Conservation (phyloP, 2,797 vertebrate genomes). For the Epinephelus coioides region DNA sequence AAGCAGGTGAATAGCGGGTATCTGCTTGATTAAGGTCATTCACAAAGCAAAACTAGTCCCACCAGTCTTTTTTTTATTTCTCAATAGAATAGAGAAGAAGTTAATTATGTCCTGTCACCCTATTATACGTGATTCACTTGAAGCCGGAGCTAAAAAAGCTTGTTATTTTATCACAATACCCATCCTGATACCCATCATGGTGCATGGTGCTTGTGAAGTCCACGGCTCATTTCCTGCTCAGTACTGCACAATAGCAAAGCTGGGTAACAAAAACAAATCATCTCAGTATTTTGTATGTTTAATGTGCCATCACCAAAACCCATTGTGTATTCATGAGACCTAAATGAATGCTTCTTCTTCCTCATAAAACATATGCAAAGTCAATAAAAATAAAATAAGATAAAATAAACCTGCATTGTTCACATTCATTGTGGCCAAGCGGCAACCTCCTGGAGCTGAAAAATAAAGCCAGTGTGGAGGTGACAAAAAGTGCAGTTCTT, state of each 20-base stretch:
- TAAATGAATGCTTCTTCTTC: background rate
- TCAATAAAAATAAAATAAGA: too few species aligned
- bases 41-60: slow-evolving; percentile 34
- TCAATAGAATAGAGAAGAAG: background rate
- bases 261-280: too few species aligned
- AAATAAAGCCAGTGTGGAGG: too few species aligned
- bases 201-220: background rate
- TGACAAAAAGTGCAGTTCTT: too few species aligned
- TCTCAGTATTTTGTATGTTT: background rate
- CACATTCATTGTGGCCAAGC: background rate
- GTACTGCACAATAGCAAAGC: background rate
- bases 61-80: slow-evolving; percentile 7
- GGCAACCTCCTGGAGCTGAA: too few species aligned
- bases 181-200: background rate
- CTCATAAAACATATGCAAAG: background rate
- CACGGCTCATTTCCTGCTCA: slow-evolving; percentile 5
- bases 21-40: slow-evolving; percentile 17
- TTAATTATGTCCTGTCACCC: slow-evolving; percentile 10
- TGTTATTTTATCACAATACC: slow-evolving; percentile 23
- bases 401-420: background rate
- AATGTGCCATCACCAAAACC: background rate
- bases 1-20: background rate
- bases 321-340: background rate
- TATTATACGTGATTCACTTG: slow-evolving; percentile 10
- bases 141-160: background rate